These are phyloP conservation scores for Triplophysa bombifrons DNA, from an alignment of 2,797 vertebrate species.

Conservation along the genomic window DNA sequence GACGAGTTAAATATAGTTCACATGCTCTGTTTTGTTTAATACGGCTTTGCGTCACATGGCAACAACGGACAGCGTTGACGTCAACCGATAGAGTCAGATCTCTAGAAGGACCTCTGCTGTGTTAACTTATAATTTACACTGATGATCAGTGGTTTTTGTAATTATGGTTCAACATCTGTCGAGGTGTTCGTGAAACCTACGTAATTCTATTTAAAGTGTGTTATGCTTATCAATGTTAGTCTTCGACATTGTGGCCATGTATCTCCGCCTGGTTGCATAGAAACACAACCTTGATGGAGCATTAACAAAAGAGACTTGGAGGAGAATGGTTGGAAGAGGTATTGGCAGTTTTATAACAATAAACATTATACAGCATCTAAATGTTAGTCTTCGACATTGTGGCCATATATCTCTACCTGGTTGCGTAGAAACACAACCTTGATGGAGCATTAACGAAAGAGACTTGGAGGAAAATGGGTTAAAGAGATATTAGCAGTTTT, in stretches of 20 bases:
- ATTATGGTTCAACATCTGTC: conserved; percentile 27
- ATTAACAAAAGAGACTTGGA: neutral
- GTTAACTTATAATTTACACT: conserved; percentile 24
- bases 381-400: neutral
- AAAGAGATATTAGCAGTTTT: neutral
- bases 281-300: conserved; percentile 4
- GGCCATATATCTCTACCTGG: conserved; percentile 6
- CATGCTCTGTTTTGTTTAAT: conserved; percentile 47
- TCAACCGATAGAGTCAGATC: conserved; percentile 28
- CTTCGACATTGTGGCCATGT: conserved; percentile 2
- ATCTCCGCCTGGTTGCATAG: neutral
- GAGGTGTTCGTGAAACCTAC: conserved; percentile 27
- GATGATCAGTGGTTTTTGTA: conserved; percentile 12
- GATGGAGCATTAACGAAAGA: neutral
- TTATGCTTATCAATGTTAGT: conserved; percentile 4
- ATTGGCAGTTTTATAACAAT: neutral
- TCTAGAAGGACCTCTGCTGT: conserved; percentile 36
- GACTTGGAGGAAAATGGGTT: neutral
- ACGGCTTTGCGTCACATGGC: conserved; percentile 44
- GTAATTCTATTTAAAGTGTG: conserved; percentile 35
- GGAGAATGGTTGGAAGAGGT: neutral
- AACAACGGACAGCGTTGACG: conserved; percentile 32
- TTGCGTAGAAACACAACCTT: neutral
- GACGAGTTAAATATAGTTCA: conserved; percentile 50
- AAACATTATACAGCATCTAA: neutral